Percentiles rank a stretch among this genome's conserved stretches.
Conservation (phyloP, 2,797 vertebrate genomes). For the Holocentrus rufus region DNA sequence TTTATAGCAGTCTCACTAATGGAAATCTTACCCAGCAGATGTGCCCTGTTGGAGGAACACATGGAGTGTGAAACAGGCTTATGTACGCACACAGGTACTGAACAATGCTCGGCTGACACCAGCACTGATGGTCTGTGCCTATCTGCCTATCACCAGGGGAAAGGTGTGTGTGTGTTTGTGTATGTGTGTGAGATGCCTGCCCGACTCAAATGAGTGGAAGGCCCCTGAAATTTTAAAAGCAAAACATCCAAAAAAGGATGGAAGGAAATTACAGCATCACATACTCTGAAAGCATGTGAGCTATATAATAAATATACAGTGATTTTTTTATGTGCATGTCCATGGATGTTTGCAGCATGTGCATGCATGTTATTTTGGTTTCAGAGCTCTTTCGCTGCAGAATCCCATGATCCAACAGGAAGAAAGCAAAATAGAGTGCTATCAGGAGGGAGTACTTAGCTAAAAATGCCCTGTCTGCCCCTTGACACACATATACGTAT, state of each 20-base stretch:
- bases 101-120: neutral
- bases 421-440: neutral
- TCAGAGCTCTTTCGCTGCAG: too few species aligned
- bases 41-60: slow-evolving; percentile 67
- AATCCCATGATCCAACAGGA: too few species aligned
- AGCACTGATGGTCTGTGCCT: slow-evolving; percentile 19
- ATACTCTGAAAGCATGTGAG: too few species aligned
- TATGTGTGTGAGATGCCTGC: slow-evolving; percentile 17
- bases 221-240: slow-evolving; percentile 10
- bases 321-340: too few species aligned
- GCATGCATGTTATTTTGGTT: neutral
- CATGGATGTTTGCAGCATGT: too few species aligned
- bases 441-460: too few species aligned
- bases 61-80: slow-evolving; percentile 66
- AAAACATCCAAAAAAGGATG: too few species aligned
- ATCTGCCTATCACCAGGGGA: slow-evolving; percentile 31
- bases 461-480: slow-evolving; percentile 2
- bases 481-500: neutral
- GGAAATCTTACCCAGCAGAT: slow-evolving; percentile 69
- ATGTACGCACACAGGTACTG: slow-evolving; percentile 53
- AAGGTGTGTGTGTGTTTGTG: slow-evolving; percentile 19
- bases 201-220: slow-evolving; percentile 27
- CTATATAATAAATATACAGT: too few species aligned
- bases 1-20: slow-evolving; percentile 58
- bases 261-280: too few species aligned